These are phyloP conservation scores for Camponotus vicinus DNA, from an alignment of 1,140 invertebrate genomes.

Conservation along the genomic window DNA sequence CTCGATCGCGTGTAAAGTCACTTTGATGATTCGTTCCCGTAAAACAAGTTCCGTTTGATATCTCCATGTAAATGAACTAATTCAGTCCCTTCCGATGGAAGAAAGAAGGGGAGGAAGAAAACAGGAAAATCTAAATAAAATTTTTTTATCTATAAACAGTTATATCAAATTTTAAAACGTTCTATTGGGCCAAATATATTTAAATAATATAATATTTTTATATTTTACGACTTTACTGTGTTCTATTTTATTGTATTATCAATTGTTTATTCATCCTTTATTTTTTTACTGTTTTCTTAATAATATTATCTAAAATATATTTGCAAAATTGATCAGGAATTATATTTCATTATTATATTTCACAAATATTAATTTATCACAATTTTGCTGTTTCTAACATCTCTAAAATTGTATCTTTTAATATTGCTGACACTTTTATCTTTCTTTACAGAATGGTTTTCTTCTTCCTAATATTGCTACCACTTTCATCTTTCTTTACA, in stretches of 20 bases:
- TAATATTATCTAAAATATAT: not conserved
- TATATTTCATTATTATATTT: too few species aligned
- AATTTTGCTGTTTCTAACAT: not conserved
- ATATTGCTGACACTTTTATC: not conserved
- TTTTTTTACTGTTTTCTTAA: not conserved
- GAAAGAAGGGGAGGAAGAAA: not conserved
- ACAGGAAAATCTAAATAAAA: not conserved
- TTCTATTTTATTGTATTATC: not conserved
- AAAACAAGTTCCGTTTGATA: conserved; percentile 41
- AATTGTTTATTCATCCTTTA: not conserved
- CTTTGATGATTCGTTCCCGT: conserved; percentile 44
- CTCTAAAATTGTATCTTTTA: not conserved
- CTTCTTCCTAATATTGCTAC: conserved; percentile 8
- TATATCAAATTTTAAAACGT: not conserved
- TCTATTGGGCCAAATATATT: not conserved
- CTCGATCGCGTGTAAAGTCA: conserved; percentile 67
- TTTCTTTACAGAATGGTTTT: not conserved
- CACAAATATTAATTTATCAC: not conserved
- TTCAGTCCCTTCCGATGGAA: not conserved
- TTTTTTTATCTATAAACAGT: not conserved
- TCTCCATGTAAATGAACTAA: not conserved
- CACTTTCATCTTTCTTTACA: not conserved
- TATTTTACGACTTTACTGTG: not conserved
- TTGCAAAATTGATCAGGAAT: not conserved
- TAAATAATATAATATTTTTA: not conserved